Evolutionary conservation across 2,797 vertebrate genomes (phyloP).

Genomic region (Danio aesculapii): DNA sequence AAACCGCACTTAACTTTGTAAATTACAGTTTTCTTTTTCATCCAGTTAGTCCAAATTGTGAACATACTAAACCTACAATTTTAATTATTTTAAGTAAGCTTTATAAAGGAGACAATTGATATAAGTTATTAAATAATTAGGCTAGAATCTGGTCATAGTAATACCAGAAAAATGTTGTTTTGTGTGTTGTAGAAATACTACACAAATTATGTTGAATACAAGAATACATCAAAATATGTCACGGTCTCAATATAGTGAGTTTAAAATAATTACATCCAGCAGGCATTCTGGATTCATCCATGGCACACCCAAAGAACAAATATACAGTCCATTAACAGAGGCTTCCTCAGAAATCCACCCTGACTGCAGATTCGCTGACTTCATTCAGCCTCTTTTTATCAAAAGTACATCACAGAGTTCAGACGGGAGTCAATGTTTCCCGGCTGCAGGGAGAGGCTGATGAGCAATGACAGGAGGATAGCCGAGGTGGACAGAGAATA

Average conservation of each 20-base stretch:
- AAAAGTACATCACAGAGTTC: slow-evolving; percentile 51
- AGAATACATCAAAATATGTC: not conserved
- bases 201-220: too few species aligned
- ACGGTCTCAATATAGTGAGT: not conserved
- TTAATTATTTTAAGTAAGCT: too few species aligned
- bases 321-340: slow-evolving; percentile 52
- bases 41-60: too few species aligned
- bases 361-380: slow-evolving; percentile 39
- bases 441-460: not conserved
- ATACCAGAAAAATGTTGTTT: too few species aligned
- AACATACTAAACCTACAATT: too few species aligned
- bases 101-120: too few species aligned
- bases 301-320: slow-evolving; percentile 55
- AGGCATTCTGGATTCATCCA: not conserved
- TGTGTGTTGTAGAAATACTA: too few species aligned
- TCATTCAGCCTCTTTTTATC: slow-evolving; percentile 56
- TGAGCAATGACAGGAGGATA: slow-evolving; percentile 2
- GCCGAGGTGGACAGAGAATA: not conserved
- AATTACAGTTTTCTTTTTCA: too few species aligned
- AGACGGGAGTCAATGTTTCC: slow-evolving; percentile 10
- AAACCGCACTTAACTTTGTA: too few species aligned
- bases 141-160: too few species aligned
- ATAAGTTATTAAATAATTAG: too few species aligned
- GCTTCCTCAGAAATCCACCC: slow-evolving; percentile 52
- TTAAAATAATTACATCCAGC: not conserved